Base-by-base conservation (phyloP, 1,140 invertebrate genomes). In the Drosophila mauritiana region DNA sequence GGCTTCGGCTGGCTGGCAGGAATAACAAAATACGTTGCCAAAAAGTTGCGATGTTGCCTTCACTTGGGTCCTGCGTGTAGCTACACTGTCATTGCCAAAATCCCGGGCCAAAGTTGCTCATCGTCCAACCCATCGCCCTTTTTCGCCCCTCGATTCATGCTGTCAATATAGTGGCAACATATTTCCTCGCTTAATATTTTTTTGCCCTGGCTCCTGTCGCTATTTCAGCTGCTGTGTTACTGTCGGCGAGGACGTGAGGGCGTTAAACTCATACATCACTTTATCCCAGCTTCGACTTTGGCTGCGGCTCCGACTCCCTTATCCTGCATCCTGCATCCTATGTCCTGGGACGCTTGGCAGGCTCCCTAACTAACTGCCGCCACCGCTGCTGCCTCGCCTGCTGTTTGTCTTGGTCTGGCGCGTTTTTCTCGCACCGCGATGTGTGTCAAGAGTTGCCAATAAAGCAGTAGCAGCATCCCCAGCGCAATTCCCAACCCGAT, bases 201-300 rank as follows among this genome's bases (percentile, higher is more conserved):
- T 62, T 56, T 51, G 36, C 37, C 15, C n/a, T 72, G 64, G 74
- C 83, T 72, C 52, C 70, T 70, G 80, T 67, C 69, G 65, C 61
- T 22, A 57, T 67, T 52, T 36, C 15, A 52, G 49, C 36, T 15
- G 63, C 63, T 73, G 40, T 73, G 40, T 51, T 61, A 70, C 72
- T 63, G 72, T 74, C 62, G 55, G 65, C 61, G 62, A 56, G 73
- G 31, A 89, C 84, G 82, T 88, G 83, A 78, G 88, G 88, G 88
- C 88, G 88, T 91, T 91, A 91, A 91, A 91, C 88, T 80, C 88
- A 91, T 91, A 79, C 83, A 91, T 91, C 88, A 91, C 88, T 88
- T 81, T 79, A 88, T 83, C 78, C 64, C 64, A 11, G 40, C 40
- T 42, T 3, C 13, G 15, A n/a, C 37, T 39, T 39, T 5, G 13